Base-by-base conservation (phyloP, 2,113 vertebrate genomes). In the Microcebus tavaratra region DNA sequence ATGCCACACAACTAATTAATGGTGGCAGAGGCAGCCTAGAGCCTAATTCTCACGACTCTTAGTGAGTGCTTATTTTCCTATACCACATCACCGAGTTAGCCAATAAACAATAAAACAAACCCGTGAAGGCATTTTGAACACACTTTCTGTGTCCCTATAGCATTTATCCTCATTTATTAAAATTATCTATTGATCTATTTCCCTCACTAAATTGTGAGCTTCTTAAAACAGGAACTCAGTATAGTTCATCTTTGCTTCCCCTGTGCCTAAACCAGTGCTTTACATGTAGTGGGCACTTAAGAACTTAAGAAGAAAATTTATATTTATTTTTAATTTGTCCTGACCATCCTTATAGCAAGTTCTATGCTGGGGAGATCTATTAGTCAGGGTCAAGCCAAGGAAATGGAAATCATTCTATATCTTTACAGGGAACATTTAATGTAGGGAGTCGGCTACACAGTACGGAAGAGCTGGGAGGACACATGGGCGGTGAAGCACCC, bases 241-340 rank as follows among this genome's bases (percentile, higher is more conserved):
- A 21, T 75, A 50, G 75, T 50, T 63, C 31, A 10, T n/a, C 25
- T 89, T 73, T 80, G 34, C 57, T 84, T 84, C 25, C n/a, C 18
- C 5, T 42, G 36, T 36, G 6, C 48, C 29, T 85, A 57, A 72
- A 39, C 10, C 29, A 55, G 27, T 72, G 48, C 27, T 68, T 90
- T 92, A 53, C 65, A 76, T n/a, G 25, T 0, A 59, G 12, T 25
- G 34, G 61, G 21, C 12, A 80, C 59, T 75, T 59, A 59, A 42
- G 72, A 65, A 67, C 13, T 80, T 59, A 57, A 50, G 21, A 61
- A 81, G 31, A 81, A 76, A 72, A 83, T 53, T 82, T 23, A 3
- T 72, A 78, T 83, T 93, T 92, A 79, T 31, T 93, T 87, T 48
- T 23, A 90, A 72, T 34, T 76, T 83, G 17, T 78, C 48, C 76